Evolutionary conservation across 1,140 invertebrate species (phyloP), one percentile per base, ranked within the genome.

Genomic region (Zaprionus vittiger): DNA sequence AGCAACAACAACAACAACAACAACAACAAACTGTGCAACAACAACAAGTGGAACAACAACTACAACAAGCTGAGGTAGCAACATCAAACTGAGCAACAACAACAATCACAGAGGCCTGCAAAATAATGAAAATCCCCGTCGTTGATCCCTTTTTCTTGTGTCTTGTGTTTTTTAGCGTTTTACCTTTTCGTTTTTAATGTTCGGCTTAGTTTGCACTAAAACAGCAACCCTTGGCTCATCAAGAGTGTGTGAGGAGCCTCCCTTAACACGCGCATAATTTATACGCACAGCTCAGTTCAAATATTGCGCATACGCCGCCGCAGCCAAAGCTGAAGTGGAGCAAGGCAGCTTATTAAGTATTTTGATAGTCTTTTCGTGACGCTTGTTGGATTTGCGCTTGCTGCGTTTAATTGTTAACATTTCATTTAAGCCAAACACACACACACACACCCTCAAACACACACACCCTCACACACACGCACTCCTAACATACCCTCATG

Each of bases 321-420:
- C 77, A 74, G 34, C 72, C 41, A 49, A 34, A 9, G 31, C 31
- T 34, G 31, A 34, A 34, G 31, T 28, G n/a, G 47, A 11, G 47
- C 6, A 7, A 22, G 47, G 47, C 55, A 14, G 73, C 80, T 83
- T 79, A 79, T 70, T 76, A 70, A 65, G 69, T 74, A 66, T 80
- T 64, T 77, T 83, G 84, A 84, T 87, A 87, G 84, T 87, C 84
- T 87, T 87, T 87, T 89, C 84, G 84, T 87, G 80, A 83, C 72
- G 77, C 57, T 78, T 68, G 77, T 78, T 80, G 83, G 73, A 76
- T 76, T 81, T 73, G 52, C 67, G 76, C 79, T 80, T 67, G 61
- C 83, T 82, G 77, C 83, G 78, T 87, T 89, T 89, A 89, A 89
- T 89, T 89, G 84, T 89, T 90, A 89, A 89, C 84, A 90, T 89